Evolutionary conservation across 2,113 vertebrate genomes (phyloP), one percentile per base, ranked within the genome.

Genomic region (Prolemur simus): DNA sequence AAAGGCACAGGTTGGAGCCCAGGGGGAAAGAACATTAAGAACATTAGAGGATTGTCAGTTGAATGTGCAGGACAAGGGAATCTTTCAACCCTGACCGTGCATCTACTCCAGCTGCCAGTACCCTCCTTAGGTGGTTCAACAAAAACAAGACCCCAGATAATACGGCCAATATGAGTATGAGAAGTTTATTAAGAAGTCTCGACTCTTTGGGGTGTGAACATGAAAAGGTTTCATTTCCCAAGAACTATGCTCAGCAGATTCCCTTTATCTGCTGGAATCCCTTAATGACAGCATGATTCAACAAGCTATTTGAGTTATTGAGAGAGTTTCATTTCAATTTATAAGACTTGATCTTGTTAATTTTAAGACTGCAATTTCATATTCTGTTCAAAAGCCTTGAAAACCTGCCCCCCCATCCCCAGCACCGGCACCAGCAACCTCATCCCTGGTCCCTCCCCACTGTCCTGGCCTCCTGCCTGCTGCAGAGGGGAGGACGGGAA

Each of bases 121-220:
- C 8, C n/a, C 25, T 78, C 15, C 66, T 66, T 15, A n/a, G 10
- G 29, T 15, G 9, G 0, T 25, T 32, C 78, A n/a, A 56, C 14
- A 37, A 27, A 68, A 88, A 80, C 2, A 23, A 85, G 77, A 84
- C 21, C 32, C 49, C 56, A 68, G 52, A 27, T 15, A 63, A 81
- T 5, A 3, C 0, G 23, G n/a, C 52, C 56, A 37, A 7, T 3
- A 14, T 0, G 1, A 39, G 11, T 2, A 0, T 25, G 37, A 27
- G n/a, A 9, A 23, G 45, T 54, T 13, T 13, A 27, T 49, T 37
- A 86, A 39, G 60, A 76, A 78, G 52, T n/a, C 84, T 89, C 42
- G 21, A 1, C 21, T 82, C 45, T 52, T 58, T 12, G 39, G 25
- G 18, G 8, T 27, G n/a, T 69, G 21, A 74, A 71, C 52, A 91